Percentiles rank a stretch among this genome's conserved stretches.
These are phyloP conservation scores for Falco peregrinus DNA, from an alignment of 2,797 vertebrate species.

Conservation along the genomic window DNA sequence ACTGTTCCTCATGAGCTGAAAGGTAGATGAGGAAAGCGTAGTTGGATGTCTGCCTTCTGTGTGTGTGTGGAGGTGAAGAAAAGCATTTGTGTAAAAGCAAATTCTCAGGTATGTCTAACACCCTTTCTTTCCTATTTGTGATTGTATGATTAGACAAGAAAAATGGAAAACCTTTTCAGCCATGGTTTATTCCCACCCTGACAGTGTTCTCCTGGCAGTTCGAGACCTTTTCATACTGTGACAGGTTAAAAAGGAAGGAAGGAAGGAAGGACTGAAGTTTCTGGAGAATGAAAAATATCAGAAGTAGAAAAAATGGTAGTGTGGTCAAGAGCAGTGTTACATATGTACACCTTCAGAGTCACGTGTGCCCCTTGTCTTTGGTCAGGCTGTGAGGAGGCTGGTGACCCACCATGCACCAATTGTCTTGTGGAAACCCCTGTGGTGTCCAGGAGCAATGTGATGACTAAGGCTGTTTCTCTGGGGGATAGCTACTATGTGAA, in stretches of 20 bases:
- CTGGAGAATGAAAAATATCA: neutral
- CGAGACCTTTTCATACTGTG: neutral
- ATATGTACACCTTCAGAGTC: fast-evolving
- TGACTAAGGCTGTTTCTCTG: neutral
- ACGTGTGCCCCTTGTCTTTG: neutral
- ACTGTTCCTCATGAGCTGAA: neutral
- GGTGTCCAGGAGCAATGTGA: neutral
- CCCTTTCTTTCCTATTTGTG: neutral
- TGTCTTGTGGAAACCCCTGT: neutral
- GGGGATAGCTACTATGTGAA: neutral
- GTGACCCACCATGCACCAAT: neutral
- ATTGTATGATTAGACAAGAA: neutral
- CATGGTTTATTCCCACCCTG: neutral
- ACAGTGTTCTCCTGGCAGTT: neutral
- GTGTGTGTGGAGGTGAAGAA: neutral
- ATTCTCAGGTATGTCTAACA: neutral
- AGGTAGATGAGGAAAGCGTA: neutral
- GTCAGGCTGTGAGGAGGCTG: neutral
- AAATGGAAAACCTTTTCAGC: neutral
- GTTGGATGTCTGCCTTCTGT: neutral
- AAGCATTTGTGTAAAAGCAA: neutral
- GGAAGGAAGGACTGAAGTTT: neutral
- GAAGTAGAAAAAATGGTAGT: neutral
- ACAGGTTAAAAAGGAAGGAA: neutral
- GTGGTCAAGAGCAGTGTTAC: fast-evolving